Conservation (phyloP, 2,888 invertebrate species). For the Drosophila buzzatii region DNA sequence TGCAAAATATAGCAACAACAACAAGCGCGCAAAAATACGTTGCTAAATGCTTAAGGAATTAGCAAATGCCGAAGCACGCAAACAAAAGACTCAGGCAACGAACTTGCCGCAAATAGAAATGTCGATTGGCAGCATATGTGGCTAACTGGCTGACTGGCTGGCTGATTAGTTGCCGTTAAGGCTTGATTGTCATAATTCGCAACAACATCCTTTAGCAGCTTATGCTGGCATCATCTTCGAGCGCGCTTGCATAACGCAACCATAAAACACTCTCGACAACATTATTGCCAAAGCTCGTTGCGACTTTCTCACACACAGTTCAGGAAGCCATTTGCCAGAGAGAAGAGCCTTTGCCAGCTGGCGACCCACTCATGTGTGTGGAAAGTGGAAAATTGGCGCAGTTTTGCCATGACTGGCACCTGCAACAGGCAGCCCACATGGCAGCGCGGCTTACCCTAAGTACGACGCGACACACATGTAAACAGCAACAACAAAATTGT, state of each 20-base stretch:
- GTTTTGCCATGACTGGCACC: constrained; percentile 56
- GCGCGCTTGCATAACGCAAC: constrained; percentile 60
- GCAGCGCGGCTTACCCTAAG: constrained; percentile 69
- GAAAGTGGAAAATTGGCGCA: constrained; percentile 66
- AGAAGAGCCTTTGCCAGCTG: constrained; percentile 39
- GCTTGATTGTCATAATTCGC: constrained; percentile 4
- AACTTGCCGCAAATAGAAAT: constrained; percentile 50
- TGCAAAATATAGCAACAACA: neutral
- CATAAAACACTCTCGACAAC: constrained; percentile 77
- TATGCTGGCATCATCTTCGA: constrained; percentile 13
- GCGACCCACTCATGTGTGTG: constrained; percentile 29
- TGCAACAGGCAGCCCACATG: constrained; percentile 69
- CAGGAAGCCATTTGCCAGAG: constrained; percentile 72
- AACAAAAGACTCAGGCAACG: constrained; percentile 63
- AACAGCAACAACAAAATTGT: constrained; percentile 36
- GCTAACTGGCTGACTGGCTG: constrained; percentile 6
- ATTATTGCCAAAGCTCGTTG: constrained; percentile 49
- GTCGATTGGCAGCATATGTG: constrained; percentile 15
- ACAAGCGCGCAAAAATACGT: constrained; percentile 18
- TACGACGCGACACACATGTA: constrained; percentile 51
- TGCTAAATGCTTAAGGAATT: constrained; percentile 68
- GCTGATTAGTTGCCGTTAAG: neutral
- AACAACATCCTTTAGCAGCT: neutral
- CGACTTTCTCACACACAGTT: constrained; percentile 75
- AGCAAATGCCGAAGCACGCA: constrained; percentile 60